Percentiles rank a stretch among this genome's conserved stretches.
Conservation (phyloP, 2,113 vertebrate genomes). For the Lophotis ruficrista region DNA sequence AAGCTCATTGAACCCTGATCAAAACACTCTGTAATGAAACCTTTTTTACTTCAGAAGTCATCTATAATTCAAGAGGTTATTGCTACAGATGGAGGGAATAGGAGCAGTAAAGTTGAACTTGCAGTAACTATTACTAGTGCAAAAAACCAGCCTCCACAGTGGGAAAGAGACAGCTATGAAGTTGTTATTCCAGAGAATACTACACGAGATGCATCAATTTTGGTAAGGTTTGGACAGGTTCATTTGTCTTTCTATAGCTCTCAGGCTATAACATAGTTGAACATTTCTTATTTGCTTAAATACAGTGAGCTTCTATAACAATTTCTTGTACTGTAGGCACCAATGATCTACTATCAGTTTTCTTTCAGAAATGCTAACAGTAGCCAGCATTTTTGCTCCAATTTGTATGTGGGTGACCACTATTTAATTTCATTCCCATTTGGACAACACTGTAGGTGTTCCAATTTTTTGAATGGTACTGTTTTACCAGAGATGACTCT, state of each 20-base stretch:
- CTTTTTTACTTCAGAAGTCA: slow-evolving; percentile 69
- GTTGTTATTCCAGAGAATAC: slow-evolving; percentile 85
- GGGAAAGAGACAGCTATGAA: slow-evolving; percentile 83
- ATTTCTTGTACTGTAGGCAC: background rate
- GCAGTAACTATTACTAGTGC: slow-evolving; percentile 83
- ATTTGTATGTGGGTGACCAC: background rate
- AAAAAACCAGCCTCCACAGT: slow-evolving; percentile 87
- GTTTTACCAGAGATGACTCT: background rate
- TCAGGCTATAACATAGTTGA: background rate
- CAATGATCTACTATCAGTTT: background rate
- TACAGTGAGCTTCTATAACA: background rate
- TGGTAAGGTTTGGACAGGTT: slow-evolving; percentile 62
- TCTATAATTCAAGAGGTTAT: slow-evolving; percentile 82
- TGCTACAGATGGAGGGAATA: slow-evolving; percentile 85
- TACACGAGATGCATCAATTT: slow-evolving; percentile 76
- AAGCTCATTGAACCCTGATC: background rate
- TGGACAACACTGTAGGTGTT: background rate
- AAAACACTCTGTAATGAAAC: background rate
- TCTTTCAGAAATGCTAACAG: background rate
- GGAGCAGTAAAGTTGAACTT: slow-evolving; percentile 83
- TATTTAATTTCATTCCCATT: background rate
- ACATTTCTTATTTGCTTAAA: background rate
- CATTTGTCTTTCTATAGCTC: background rate
- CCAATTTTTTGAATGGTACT: background rate
- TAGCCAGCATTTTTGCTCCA: background rate